Base-by-base conservation (phyloP, 2,888 invertebrate species). In the Chorisops tibialis region DNA sequence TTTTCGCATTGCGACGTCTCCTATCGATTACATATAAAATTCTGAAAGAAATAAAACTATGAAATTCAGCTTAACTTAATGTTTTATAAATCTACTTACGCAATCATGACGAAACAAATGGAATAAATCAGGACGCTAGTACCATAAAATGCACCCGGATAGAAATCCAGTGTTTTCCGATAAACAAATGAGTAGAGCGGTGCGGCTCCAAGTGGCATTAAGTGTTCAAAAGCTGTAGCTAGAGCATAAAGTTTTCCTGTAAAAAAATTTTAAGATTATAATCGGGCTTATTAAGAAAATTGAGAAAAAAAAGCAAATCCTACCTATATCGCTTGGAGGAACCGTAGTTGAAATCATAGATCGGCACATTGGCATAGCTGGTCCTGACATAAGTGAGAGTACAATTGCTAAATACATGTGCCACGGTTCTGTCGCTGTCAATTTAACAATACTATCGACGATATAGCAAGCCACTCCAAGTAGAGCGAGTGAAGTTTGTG, bases 221-320 rank as follows among this genome's bases (percentile, higher is more conserved):
- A 67, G 18, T 86, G 84, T 76, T 89, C 89, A 59, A 87, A 72
- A 0, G 85, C 83, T 4, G 87, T 83, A 66, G 87, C 83, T 59
- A 89, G 76, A 0, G 89, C 83, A 71, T 88, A 89, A 22, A 88
- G 82, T 77, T 87, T 87, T 2, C 86, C 86, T 77, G 59, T 9
- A 30, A 30, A 30, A 30, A 30, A 30, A 30, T 1, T 7, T 30
- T 30, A 1, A 65, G 56, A 22, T 35, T 24, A 11, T 58, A 56
- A 18, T 16, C n/a, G 18, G n/a, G 30, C 30, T 30, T 30, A 9
- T 9, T 2, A 21, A 9, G 30, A 30, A 30, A 30, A 9, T 9
- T 30, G n/a, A 39, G 39, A n/a, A 39, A 5, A 9, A 5, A 16
- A 37, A 50, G 18, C 35, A 35, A 48, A 21, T 7, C n/a, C 43